Evolutionary conservation across 1,140 invertebrate species (phyloP).

Genomic region (Tetranychus urticae): DNA sequence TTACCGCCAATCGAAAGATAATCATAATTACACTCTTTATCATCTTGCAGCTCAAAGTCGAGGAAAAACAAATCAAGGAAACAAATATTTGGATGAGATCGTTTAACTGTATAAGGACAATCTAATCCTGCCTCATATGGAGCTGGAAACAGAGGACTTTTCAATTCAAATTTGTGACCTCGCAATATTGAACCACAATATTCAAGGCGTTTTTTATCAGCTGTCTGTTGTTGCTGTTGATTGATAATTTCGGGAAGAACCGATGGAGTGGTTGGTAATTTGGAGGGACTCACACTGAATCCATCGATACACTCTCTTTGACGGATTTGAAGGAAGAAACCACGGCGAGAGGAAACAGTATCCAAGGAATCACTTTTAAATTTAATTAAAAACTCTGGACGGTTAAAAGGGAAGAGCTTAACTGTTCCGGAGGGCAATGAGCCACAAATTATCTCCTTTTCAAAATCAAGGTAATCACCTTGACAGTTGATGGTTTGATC

Average conservation of each 20-base stretch:
- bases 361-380: not conserved
- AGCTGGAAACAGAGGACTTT: conserved; percentile 12
- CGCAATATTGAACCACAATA: conserved; percentile 7
- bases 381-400: conserved; percentile 3
- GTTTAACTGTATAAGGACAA: conserved; percentile 11
- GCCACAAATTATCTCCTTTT: conserved; percentile 11
- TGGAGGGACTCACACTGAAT: not conserved
- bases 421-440: conserved; percentile 4
- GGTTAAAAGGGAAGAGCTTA: conserved; percentile 7
- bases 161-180: conserved; percentile 10
- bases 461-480: conserved; percentile 10
- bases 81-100: conserved; percentile 7
- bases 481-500: conserved; percentile 1
- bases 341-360: not conserved
- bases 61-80: conserved; percentile 11
- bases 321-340: not conserved
- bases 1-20: conserved; percentile 9
- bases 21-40: conserved; percentile 8
- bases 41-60: conserved; percentile 13
- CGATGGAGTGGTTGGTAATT: not conserved
- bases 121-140: conserved; percentile 10
- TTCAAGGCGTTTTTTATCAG: not conserved
- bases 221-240: not conserved
- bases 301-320: conserved; percentile 1
- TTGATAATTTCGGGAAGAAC: not conserved